These are phyloP conservation scores for Caenorhabditis plicata DNA, from an alignment of 2,888 invertebrate species.

Conservation along the genomic window DNA sequence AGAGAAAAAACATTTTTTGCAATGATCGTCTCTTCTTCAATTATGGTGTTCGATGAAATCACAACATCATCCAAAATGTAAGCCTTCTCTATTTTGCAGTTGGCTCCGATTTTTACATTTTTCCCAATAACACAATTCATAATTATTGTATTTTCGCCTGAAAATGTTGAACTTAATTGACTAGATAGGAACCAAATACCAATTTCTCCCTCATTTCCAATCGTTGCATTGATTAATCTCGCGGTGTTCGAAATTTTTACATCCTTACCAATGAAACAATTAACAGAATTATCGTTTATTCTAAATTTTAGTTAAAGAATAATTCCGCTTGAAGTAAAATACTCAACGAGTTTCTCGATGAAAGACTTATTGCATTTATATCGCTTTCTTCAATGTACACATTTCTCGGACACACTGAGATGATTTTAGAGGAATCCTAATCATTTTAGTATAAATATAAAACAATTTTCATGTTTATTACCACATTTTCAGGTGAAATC, in stretches of 20 bases:
- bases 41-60: conserved; percentile 14
- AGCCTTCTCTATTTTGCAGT: conserved; percentile 17
- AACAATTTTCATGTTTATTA: conserved; percentile 1
- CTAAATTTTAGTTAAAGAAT: too few relatives aligned
- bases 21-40: conserved; percentile 18
- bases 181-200: neutral
- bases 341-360: neutral
- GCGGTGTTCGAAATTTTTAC: conserved; percentile 8
- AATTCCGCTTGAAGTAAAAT: too few relatives aligned
- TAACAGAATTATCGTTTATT: conserved; percentile 12
- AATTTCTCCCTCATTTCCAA: conserved; percentile 20
- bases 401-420: conserved; percentile 16
- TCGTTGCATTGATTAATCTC: conserved; percentile 10
- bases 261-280: conserved; percentile 14
- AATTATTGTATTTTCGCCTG: conserved; percentile 11
- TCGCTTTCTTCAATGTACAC: conserved; percentile 16
- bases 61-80: conserved; percentile 28
- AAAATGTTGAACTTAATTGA: neutral
- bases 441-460: neutral
- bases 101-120: conserved; percentile 28
- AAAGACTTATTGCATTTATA: neutral
- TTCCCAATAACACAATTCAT: conserved; percentile 25
- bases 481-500: conserved; percentile 32
- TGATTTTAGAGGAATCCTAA: conserved; percentile 9
- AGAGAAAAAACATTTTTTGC: conserved; percentile 30